Conservation (phyloP, 37 sponge, comb jelly and placozoan species). For the Chondrosia reniformis region DNA sequence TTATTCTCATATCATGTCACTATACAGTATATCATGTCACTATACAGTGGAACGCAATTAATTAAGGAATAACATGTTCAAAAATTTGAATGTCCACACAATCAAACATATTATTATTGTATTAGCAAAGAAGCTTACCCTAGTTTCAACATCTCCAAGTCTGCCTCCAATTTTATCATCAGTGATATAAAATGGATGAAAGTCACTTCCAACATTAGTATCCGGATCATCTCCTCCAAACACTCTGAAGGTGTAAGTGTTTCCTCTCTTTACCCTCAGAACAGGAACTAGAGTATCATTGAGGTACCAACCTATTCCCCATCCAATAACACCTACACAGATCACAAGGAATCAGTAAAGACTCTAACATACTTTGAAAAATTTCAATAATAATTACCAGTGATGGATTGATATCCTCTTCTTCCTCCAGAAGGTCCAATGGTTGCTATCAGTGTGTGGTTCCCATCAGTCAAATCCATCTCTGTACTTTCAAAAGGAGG, state of each 20-base stretch:
- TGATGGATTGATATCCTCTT: conserved; percentile 56
- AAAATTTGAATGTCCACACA: background rate
- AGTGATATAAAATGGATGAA: conserved; percentile 36
- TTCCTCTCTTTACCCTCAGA: conserved; percentile 17
- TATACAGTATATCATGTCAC: too few relatives aligned
- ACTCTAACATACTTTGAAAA: background rate
- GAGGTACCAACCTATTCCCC: conserved; percentile 34
- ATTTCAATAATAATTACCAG: conserved; percentile 22
- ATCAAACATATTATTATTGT: background rate
- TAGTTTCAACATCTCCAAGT: background rate
- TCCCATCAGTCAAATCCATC: background rate
- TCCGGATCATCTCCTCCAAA: conserved; percentile 24
- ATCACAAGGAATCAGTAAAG: background rate
- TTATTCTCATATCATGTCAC: too few relatives aligned
- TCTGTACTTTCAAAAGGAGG: background rate
- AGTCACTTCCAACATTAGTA: background rate
- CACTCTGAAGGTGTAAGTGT: conserved; percentile 6
- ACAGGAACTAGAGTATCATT: conserved; percentile 28
- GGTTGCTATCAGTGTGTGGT: conserved; percentile 23
- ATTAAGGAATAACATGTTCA: background rate
- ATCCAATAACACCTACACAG: background rate
- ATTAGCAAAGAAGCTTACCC: too few relatives aligned
- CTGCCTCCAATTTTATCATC: background rate
- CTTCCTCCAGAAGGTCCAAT: conserved; percentile 53
- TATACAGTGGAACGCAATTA: too few relatives aligned